These are phyloP conservation scores for Drosophila acutilabella DNA, from an alignment of 2,888 invertebrate genomes.

Conservation along the genomic window DNA sequence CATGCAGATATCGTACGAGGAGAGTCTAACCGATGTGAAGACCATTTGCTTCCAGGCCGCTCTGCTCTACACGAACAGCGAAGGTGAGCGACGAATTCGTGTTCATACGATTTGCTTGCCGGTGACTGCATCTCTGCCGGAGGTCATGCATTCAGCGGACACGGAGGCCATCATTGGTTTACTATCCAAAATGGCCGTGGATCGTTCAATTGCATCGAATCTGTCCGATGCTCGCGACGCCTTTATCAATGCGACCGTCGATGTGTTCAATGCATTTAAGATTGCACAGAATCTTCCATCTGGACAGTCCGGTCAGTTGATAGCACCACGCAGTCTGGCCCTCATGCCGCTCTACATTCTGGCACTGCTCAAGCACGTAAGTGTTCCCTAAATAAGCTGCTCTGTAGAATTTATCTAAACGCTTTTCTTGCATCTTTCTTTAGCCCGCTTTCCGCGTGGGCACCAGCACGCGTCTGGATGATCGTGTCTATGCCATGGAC, in stretches of 20 bases:
- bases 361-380: slow-evolving; percentile 94
- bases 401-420: not conserved
- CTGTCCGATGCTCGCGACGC: slow-evolving; percentile 98
- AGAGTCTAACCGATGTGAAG: slow-evolving; percentile 93
- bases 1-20: slow-evolving; percentile 97
- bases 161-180: slow-evolving; percentile 96
- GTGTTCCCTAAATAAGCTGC: slow-evolving; percentile 76
- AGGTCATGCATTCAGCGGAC: slow-evolving; percentile 95
- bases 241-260: slow-evolving; percentile 96
- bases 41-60: slow-evolving; percentile 99
- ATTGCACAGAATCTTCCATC: slow-evolving; percentile 88
- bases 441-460: slow-evolving; percentile 96
- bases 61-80: slow-evolving; percentile 97
- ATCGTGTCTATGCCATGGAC: slow-evolving; percentile 96
- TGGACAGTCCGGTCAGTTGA: slow-evolving; percentile 87
- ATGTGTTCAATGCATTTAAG: slow-evolving; percentile 92
- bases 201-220: slow-evolving; percentile 93
- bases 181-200: slow-evolving; percentile 98
- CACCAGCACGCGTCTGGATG: slow-evolving; percentile 95
- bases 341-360: slow-evolving; percentile 95
- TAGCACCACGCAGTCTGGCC: slow-evolving; percentile 91
- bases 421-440: slow-evolving; percentile 20
- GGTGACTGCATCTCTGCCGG: slow-evolving; percentile 92
- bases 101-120: slow-evolving; percentile 99
- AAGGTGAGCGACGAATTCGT: slow-evolving; percentile 97